Base-by-base conservation (phyloP, 2,888 invertebrate species). In the Pristionchus fissidentatus region DNA sequence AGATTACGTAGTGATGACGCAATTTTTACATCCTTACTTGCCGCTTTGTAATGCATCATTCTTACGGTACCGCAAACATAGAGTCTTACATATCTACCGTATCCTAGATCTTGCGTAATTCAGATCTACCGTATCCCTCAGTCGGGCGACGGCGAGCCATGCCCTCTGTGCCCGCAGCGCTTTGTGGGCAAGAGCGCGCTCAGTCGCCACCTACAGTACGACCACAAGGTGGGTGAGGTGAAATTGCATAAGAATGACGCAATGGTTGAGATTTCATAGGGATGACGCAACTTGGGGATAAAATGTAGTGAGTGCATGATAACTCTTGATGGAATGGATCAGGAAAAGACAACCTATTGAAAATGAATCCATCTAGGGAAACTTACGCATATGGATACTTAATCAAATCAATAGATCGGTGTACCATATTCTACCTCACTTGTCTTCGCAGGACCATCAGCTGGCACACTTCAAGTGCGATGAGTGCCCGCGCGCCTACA, bases 401-500 rank as follows among this genome's bases (percentile, higher is more conserved):
- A 15, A 15, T 10, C 49, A 49, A 10, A 49, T n/a, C n/a, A n/a
- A n/a, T n/a, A n/a, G 1, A 43, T 41, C 73, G 41, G n/a, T 32
- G 13, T n/a, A 1, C 8, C 7, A 29, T 75, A 46, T 38, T n/a
- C n/a, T 38, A 38, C 15, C 35, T 13, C 38, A 19, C 19, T 29
- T 22, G 46, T 77, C 49, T 3, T 1, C n/a, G 26, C 75, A 77
- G 75, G 75, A 77, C 32, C 15, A n/a, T 46, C 19, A 22, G 49
- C 32, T 26, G 49, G 26, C 13, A 15, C 75, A 77, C 75, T 77
- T 77, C 75, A 29, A 29, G 75, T 77, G 75, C 49, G 75, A 77
- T 32, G 75, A 77, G 75, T 77, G 75, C 22, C 75, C 75, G 75
- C 46, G 75, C 49, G 29, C 75, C 32, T 77, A 77, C n/a, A 1